phyloP scores from a whole-genome alignment of 2,113 vertebrate species.

The Plotosus lineatus region DNA sequence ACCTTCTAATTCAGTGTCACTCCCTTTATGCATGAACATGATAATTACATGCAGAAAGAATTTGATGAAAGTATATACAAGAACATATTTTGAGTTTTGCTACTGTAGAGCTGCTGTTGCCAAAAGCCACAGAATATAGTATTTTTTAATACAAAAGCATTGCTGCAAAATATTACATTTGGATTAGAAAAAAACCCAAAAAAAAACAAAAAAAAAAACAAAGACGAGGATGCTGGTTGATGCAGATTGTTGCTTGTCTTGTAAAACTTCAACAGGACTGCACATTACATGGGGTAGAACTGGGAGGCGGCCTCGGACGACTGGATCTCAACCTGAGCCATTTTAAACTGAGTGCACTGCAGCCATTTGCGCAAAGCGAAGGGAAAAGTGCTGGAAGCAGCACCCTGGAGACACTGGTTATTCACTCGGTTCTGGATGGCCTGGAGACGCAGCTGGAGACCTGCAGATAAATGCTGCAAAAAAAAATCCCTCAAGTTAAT shows the following conservation, averaged over 20 bases:
- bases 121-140: constrained; percentile 6
- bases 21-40: constrained; percentile 10
- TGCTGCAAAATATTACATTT: constrained; percentile 31
- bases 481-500: constrained; percentile 27
- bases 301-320: constrained; percentile 97
- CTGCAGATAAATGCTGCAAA: constrained; percentile 90
- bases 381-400: constrained; percentile 76
- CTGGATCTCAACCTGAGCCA: constrained; percentile 99
- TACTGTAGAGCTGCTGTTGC: neutral
- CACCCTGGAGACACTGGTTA: constrained; percentile 87
- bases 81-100: neutral
- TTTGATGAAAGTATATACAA: neutral
- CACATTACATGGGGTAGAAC: constrained; percentile 94
- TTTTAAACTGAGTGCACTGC: constrained; percentile 97
- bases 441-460: constrained; percentile 94
- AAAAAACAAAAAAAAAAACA: too few species aligned
- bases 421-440: constrained; percentile 97
- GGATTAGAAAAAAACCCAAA: constrained; percentile 11
- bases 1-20: neutral
- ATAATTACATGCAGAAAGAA: constrained; percentile 16
- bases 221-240: constrained; percentile 47
- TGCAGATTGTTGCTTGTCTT: constrained; percentile 3
- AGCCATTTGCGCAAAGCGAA: constrained; percentile 94
- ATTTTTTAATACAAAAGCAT: constrained; percentile 24
- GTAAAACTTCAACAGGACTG: constrained; percentile 3